Evolutionary conservation across 1,140 invertebrate species (phyloP).

Genomic region (Galendromus occidentalis): DNA sequence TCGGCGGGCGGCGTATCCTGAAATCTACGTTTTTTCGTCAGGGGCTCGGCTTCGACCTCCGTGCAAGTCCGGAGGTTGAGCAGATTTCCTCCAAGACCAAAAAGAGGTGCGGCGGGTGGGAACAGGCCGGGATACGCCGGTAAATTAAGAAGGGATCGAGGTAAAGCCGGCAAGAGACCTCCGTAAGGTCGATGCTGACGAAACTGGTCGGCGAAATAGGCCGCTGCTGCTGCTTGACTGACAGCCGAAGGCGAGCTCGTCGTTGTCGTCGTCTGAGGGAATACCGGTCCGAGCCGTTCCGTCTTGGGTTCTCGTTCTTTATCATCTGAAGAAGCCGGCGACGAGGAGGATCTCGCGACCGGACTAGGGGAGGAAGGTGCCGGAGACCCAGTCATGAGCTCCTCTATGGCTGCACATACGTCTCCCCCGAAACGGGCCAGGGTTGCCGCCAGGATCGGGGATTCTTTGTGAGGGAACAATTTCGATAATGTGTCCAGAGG

Average conservation of each 20-base stretch:
- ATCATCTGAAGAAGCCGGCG: neutral
- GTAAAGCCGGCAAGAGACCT: neutral
- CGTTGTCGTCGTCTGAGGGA: neutral
- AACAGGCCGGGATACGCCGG: slow-evolving; percentile 3
- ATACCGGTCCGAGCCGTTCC: neutral
- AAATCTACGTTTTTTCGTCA: neutral
- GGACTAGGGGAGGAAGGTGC: neutral
- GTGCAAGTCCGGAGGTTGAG: slow-evolving; percentile 7
- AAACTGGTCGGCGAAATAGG: neutral
- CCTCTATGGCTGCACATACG: neutral
- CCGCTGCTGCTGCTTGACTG: slow-evolving; percentile 2
- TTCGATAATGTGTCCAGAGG: slow-evolving; percentile 4
- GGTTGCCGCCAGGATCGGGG: neutral
- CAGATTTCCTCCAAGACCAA: neutral
- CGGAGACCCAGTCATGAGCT: neutral
- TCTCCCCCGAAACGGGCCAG: neutral
- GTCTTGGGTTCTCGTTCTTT: neutral
- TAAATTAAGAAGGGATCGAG: neutral
- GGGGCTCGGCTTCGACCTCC: neutral
- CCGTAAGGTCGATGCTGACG: neutral
- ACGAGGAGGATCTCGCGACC: neutral
- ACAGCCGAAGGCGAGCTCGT: neutral
- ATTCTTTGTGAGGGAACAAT: neutral
- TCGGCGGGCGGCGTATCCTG: neutral
- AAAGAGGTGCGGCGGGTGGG: neutral